Evolutionary conservation across 2,113 vertebrate genomes (phyloP).

Genomic region (Bujurquina vittata): DNA sequence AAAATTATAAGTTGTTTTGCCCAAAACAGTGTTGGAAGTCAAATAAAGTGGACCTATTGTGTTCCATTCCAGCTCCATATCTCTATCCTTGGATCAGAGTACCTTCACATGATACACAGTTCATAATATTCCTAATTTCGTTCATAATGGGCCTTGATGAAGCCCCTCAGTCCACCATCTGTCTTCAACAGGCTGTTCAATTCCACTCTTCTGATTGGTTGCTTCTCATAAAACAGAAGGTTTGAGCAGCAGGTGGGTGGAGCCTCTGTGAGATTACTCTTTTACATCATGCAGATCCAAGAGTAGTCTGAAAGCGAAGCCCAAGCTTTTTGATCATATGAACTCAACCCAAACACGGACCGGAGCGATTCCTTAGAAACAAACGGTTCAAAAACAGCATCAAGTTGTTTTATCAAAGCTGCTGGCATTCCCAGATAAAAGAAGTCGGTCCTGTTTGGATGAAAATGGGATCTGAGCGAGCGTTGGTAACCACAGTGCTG

Average conservation of each 20-base stretch:
- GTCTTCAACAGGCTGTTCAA: background rate
- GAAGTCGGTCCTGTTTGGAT: background rate
- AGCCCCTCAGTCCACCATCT: background rate
- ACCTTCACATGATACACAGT: background rate
- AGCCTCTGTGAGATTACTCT: background rate
- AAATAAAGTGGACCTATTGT: background rate
- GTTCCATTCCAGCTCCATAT: background rate
- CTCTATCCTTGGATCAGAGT: background rate
- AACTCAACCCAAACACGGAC: background rate
- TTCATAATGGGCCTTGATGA: background rate
- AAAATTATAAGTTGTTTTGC: background rate
- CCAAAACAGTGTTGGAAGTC: background rate
- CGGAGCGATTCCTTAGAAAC: too few species aligned
- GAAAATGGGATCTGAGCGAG: background rate
- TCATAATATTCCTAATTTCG: background rate
- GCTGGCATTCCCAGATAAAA: background rate
- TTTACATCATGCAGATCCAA: conserved; percentile 2
- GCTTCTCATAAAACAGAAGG: background rate
- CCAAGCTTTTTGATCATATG: background rate
- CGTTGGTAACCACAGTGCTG: background rate
- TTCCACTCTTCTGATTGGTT: background rate
- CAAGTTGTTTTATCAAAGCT: background rate
- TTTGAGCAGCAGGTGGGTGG: background rate
- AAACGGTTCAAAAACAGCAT: too few species aligned
- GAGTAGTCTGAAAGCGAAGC: background rate